These are phyloP conservation scores for Pristionchus maxplancki DNA, from an alignment of 2,888 invertebrate species.

Conservation along the genomic window DNA sequence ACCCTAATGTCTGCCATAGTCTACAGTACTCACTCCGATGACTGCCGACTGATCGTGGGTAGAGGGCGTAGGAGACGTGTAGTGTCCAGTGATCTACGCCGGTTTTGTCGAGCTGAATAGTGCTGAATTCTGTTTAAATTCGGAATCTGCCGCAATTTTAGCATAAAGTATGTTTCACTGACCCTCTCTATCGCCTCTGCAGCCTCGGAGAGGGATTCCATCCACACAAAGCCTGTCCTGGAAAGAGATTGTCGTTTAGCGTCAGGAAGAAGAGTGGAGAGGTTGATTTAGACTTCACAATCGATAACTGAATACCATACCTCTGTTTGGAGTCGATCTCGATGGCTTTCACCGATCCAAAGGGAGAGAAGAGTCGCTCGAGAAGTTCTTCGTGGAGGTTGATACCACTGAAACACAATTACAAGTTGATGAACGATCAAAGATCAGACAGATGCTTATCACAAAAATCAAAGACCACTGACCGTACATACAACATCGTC, in stretches of 20 bases:
- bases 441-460: no score
- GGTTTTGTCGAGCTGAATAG: slow-evolving; percentile 58
- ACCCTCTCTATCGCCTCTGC: slow-evolving; percentile 53
- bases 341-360: background rate
- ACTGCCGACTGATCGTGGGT: slow-evolving; percentile 9
- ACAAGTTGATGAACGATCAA: slow-evolving; percentile 50
- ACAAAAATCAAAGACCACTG: slow-evolving; percentile 28
- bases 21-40: background rate
- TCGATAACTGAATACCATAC: no score
- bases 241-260: no score
- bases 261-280: no score
- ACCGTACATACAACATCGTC: slow-evolving; percentile 14
- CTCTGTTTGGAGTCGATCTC: slow-evolving; percentile 32
- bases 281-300: no score
- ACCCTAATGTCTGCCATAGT: background rate
- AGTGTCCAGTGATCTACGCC: slow-evolving; percentile 56
- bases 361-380: slow-evolving; percentile 26
- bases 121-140: background rate
- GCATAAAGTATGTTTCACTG: background rate
- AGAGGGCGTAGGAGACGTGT: slow-evolving; percentile 57
- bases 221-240: slow-evolving; percentile 54
- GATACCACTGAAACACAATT: slow-evolving; percentile 31
- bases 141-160: background rate
- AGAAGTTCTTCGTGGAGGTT: background rate
- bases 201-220: slow-evolving; percentile 49